Percentiles rank a stretch among this genome's conserved stretches.
phyloP scores from a whole-genome alignment of 2,888 invertebrate species.

The Eupithecia vulgata region DNA sequence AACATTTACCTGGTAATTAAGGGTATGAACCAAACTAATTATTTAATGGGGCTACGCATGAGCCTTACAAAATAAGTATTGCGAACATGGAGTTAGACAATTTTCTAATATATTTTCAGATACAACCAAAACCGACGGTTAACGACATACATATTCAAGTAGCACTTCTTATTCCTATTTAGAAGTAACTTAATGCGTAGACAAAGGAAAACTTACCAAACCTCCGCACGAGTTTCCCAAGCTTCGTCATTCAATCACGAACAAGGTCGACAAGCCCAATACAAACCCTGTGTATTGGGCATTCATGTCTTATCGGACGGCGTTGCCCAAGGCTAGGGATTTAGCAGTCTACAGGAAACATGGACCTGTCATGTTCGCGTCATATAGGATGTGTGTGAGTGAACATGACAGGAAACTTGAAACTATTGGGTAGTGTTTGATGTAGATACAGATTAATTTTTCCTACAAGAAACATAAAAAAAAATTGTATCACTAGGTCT shows the following conservation, averaged over 20 bases:
- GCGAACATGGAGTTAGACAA: too few species aligned
- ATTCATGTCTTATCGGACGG: not conserved
- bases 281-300: not conserved
- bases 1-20: conserved; percentile 4
- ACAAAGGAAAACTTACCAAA: not conserved
- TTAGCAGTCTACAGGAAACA: not conserved
- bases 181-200: not conserved
- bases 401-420: not conserved
- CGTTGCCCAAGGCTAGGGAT: not conserved
- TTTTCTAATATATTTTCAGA: not conserved
- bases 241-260: not conserved
- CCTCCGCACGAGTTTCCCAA: not conserved
- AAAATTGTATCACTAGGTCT: too few species aligned
- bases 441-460: not conserved
- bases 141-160: not conserved
- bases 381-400: not conserved
- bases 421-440: not conserved
- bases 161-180: not conserved
- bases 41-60: not conserved
- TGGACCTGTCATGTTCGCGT: not conserved
- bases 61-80: not conserved
- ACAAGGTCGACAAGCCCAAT: not conserved
- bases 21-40: not conserved
- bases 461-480: too few species aligned
- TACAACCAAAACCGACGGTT: not conserved